Percentiles rank a stretch among this genome's conserved stretches.
These are phyloP conservation scores for Megaleporinus macrocephalus DNA, from an alignment of 2,113 vertebrate genomes.

Conservation along the genomic window DNA sequence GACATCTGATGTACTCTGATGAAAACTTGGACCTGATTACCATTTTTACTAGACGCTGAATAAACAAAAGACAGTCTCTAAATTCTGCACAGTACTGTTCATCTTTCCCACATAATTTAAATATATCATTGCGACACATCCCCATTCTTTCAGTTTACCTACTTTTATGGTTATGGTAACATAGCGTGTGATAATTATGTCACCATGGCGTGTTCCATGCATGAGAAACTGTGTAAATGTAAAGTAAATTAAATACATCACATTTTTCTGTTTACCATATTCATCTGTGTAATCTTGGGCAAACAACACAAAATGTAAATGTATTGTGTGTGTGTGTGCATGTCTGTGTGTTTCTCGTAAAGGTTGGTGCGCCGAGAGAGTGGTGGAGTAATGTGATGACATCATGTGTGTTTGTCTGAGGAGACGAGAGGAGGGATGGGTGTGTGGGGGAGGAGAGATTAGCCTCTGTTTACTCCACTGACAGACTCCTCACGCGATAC, in stretches of 20 bases:
- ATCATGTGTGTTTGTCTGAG: conserved; percentile 77
- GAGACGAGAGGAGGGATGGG: conserved; percentile 49
- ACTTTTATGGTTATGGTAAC: too few relatives aligned
- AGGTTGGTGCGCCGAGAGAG: conserved; percentile 46
- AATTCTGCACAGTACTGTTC: background rate
- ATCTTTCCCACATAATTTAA: background rate
- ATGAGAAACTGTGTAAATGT: background rate
- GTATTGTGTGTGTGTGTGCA: conserved; percentile 5
- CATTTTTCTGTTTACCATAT: background rate
- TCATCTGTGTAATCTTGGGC: background rate
- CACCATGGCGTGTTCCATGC: background rate
- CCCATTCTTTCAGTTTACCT: background rate
- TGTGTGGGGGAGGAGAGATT: conserved; percentile 55
- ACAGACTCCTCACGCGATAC: conserved; percentile 44
- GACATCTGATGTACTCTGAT: too few relatives aligned
- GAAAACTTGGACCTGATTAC: too few relatives aligned
- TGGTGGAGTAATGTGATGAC: conserved; percentile 61
- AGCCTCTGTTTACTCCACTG: conserved; percentile 59
- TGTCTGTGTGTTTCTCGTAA: conserved; percentile 38
- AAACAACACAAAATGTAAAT: background rate
- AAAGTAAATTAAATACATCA: background rate
- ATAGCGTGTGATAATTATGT: too few relatives aligned
- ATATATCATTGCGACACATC: background rate
- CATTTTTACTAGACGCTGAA: too few relatives aligned
- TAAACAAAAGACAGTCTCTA: too few relatives aligned